These are phyloP conservation scores for Chloroclystis v-ata DNA, from an alignment of 2,888 invertebrate genomes.

Conservation along the genomic window DNA sequence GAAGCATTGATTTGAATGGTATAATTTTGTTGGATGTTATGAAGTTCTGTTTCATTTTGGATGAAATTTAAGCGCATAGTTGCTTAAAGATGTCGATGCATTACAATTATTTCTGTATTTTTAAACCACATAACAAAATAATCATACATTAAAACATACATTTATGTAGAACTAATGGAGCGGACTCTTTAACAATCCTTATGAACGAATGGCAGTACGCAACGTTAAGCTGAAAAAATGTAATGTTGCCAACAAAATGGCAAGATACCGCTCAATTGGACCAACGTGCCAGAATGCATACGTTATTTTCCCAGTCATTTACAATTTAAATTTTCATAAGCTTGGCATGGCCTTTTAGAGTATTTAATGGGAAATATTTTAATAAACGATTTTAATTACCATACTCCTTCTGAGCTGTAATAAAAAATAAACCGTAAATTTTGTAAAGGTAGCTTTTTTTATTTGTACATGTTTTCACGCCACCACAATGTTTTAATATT, in stretches of 20 bases:
- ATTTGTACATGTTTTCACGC: too few species aligned
- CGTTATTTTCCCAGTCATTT: background rate
- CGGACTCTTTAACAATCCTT: background rate
- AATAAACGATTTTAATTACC: too few species aligned
- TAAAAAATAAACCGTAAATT: too few species aligned
- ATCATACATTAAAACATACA: too few species aligned
- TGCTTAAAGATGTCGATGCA: background rate
- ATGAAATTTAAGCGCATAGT: background rate
- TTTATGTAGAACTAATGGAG: background rate
- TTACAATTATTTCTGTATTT: too few species aligned
- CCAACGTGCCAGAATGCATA: constrained; percentile 1
- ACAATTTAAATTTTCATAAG: background rate
- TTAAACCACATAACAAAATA: too few species aligned
- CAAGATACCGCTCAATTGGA: constrained; percentile 7
- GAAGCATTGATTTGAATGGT: constrained; percentile 5
- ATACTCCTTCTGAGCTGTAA: too few species aligned
- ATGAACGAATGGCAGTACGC: constrained; percentile 2
- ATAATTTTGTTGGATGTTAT: background rate
- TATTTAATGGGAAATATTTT: too few species aligned
- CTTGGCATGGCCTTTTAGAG: background rate
- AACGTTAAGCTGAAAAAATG: constrained; percentile 16
- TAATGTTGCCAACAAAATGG: constrained; percentile 12
- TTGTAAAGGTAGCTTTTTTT: too few species aligned
- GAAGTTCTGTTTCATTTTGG: constrained; percentile 2
- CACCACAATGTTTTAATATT: too few species aligned